Evolutionary conservation across 2,888 invertebrate species (phyloP), one percentile per base, ranked within the genome.

Genomic region (Cataglyphis cursor): DNA sequence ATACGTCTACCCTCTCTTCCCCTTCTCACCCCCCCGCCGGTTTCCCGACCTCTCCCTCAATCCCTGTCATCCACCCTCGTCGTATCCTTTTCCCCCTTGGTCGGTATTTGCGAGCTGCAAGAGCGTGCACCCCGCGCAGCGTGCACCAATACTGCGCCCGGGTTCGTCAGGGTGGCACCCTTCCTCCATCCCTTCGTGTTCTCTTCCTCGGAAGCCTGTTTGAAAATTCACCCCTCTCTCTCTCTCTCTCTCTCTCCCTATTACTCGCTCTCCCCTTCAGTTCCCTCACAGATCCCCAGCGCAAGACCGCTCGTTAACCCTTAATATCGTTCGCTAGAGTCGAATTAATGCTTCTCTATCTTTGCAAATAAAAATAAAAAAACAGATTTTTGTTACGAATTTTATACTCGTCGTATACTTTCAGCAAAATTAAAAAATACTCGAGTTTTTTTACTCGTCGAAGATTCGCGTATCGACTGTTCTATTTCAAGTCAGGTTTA

Each of bases 1-100:
- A 92, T 92, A 91, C 89, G 91, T 91, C 84, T 70, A 82, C 85
- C 86, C 66, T 84, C 85, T 12, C 83, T 21, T 12, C 41, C 62
- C 90, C 85, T 66, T 83, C 86, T 10, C 83, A 18, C n/a, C 54
- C 59, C 91, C 91, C 92, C 84, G 62, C 82, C 9, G 68, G 3
- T 44, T 9, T 35, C 61, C 48, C 10, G 91, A 91, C 21, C 61
- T 21, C 21, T 24, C 35, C 24, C 15, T 51, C 35, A n/a, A 35
- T 28, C 76, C 66, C 66, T 54, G 35, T 54, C 31, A 28, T 48
- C 70, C 66, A 35, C 76, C 66, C 78, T 78, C 28, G 15, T 78
- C 59, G 70, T 70, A 57, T 59, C 78, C 78, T 54, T 66, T 31
- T 38, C 9, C 44, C 54, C 31, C n/a, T 24, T 61, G 44, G 54